phyloP scores from a whole-genome alignment of 2,888 invertebrate genomes.

The Anoncus sp. region DNA sequence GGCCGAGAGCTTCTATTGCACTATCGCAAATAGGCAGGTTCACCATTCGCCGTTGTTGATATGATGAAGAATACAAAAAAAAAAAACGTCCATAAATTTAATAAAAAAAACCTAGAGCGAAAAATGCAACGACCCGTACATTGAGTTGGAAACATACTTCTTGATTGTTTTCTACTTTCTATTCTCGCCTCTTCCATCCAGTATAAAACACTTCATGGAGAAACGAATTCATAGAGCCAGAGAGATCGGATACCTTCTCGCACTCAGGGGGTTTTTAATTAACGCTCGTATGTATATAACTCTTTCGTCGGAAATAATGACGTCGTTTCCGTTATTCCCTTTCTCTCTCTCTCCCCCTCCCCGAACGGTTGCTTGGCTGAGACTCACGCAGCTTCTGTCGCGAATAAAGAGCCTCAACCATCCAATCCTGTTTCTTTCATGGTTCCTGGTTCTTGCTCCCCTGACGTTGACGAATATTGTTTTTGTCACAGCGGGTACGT shows the following conservation, averaged over 20 bases:
- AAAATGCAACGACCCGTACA: constrained; percentile 9
- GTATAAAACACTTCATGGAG: constrained; percentile 46
- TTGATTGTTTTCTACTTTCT: constrained; percentile 14
- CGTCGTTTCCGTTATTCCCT: constrained; percentile 55
- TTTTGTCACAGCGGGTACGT: constrained; percentile 64
- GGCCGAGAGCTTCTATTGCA: background rate
- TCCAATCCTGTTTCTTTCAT: constrained; percentile 3
- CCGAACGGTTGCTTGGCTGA: background rate
- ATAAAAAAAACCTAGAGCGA: constrained; percentile 5
- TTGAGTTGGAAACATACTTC: constrained; percentile 15
- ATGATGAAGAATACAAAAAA: background rate
- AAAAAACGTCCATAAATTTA: background rate
- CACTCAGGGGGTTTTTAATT: constrained; percentile 62
- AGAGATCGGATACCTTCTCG: constrained; percentile 45
- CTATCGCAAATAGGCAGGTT: too few relatives aligned
- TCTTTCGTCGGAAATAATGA: constrained; percentile 62
- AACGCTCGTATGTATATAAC: constrained; percentile 58
- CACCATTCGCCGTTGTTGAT: too few relatives aligned
- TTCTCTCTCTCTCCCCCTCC: background rate
- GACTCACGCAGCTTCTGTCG: background rate
- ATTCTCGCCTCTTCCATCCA: constrained; percentile 1
- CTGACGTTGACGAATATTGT: constrained; percentile 65
- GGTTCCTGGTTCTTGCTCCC: too few relatives aligned
- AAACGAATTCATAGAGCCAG: constrained; percentile 44
- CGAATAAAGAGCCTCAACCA: constrained; percentile 12